phyloP scores from a whole-genome alignment of 2,797 vertebrate species.

The Picus viridis region DNA sequence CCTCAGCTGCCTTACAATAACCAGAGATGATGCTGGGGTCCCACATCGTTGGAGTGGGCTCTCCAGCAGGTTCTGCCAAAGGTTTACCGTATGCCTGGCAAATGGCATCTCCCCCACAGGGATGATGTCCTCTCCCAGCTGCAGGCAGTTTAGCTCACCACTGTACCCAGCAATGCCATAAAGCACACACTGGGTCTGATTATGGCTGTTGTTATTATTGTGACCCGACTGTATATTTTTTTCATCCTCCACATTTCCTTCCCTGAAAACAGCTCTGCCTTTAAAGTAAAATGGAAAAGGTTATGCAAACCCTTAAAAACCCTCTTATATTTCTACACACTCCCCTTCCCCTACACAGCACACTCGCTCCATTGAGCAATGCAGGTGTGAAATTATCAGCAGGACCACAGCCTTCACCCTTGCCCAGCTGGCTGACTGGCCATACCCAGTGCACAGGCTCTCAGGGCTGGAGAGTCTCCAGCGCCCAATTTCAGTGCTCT shows the following conservation, averaged over 20 bases:
- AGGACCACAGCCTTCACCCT: neutral
- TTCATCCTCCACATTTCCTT: constrained; percentile 1
- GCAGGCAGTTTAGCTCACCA: constrained; percentile 1
- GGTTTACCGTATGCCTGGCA: neutral
- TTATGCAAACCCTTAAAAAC: constrained; percentile 27
- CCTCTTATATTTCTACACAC: neutral
- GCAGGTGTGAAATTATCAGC: neutral
- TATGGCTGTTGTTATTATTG: constrained; percentile 14
- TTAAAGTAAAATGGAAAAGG: constrained; percentile 46
- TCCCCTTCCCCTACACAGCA: neutral
- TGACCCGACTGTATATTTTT: neutral
- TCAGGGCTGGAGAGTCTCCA: neutral
- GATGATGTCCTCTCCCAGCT: constrained; percentile 15
- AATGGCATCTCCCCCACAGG: neutral
- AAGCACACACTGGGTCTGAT: neutral
- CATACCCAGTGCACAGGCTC: neutral
- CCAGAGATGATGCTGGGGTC: neutral
- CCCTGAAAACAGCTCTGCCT: constrained; percentile 21
- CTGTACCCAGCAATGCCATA: neutral
- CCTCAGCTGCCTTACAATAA: neutral
- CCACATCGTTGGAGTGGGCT: neutral
- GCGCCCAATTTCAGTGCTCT: neutral
- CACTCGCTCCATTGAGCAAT: neutral
- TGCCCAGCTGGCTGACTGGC: neutral
- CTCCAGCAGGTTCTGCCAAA: neutral